Base-by-base conservation (phyloP, 2,888 invertebrate genomes). In the Poecilus cupreus region DNA sequence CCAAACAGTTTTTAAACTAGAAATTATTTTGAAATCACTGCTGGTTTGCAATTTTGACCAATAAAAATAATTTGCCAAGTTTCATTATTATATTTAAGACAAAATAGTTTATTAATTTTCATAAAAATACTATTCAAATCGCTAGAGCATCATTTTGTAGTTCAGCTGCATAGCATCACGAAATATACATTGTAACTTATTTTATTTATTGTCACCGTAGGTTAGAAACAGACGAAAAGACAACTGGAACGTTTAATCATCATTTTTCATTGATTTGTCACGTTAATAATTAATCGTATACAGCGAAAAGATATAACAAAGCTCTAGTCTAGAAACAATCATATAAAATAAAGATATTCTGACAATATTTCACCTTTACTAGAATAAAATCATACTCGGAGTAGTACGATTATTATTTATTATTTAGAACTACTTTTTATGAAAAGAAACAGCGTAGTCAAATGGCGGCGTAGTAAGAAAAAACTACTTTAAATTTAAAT, bases 251-350 rank as follows among this genome's bases (percentile, higher is more conserved):
- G 8, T 32, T 32, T 2, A 32, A 32, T 32, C 4, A 6, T 32
- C 32, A 32, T 32, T 32, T 2, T 32, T 32, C 32, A 32, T 32
- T 32, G 3, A 24, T 32, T 60, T 60, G 13, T 26, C n/a, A n/a
- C 24, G 26, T 22, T 24, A 24, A 10, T 68, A 16, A 18, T 51
- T 32, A 20, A 16, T 68, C 64, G 49, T 64, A 68, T 13, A 78
- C 78, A 78, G 78, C 78, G 78, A 78, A 78, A 77, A 49, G 46
- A 74, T 60, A 64, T 60, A 54, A 75, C 16, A 75, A 75, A 60
- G 77, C 77, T 77, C 22, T 77, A 78, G 78, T 46, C 8, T 78
- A 78, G 78, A 49, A 18, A 64, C 68, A 77, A 78, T 78, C 78
- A 78, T 78, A 43, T 43, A 49, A 75, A 68, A 60, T 20, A 60